Conservation (phyloP, 1,140 invertebrate species). For the Chelonus insularis region DNA sequence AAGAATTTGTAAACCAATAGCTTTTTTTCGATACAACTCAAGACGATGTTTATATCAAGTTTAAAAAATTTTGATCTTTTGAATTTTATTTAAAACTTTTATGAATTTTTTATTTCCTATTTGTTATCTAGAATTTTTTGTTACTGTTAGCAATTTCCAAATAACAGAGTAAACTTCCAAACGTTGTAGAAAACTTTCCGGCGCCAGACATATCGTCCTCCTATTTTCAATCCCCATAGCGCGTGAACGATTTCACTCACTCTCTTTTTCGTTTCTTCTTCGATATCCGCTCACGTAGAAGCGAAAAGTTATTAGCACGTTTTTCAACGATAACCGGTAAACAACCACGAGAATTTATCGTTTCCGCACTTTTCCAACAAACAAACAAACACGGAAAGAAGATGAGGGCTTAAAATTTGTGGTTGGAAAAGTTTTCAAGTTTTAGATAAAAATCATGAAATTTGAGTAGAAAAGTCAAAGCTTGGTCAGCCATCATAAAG, state of each 20-base stretch:
- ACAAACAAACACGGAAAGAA: not conserved
- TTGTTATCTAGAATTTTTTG: too few relatives aligned
- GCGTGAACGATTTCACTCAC: not conserved
- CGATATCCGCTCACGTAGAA: conserved; percentile 1
- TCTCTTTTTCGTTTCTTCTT: not conserved
- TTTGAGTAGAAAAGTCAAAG: not conserved
- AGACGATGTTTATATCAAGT: too few relatives aligned
- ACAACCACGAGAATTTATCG: conserved; percentile 16
- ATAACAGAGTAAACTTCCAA: conserved; percentile 26
- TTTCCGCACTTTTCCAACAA: conserved; percentile 10
- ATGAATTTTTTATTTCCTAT: too few relatives aligned
- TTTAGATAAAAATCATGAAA: not conserved
- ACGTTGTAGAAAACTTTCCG: conserved; percentile 33
- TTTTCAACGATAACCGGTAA: conserved; percentile 7
- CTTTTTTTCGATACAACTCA: too few relatives aligned
- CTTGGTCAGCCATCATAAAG: conserved; percentile 1
- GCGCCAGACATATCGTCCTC: conserved; percentile 34
- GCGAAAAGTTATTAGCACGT: conserved; percentile 15
- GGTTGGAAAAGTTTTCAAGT: not conserved
- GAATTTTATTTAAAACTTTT: too few relatives aligned
- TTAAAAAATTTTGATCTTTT: too few relatives aligned
- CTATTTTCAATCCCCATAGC: conserved; percentile 5
- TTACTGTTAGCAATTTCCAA: conserved; percentile 12
- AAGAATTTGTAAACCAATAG: too few relatives aligned
- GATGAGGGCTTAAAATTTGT: not conserved